Evolutionary conservation across 2,797 vertebrate genomes (phyloP).

Genomic region (Tragelaphus eurycerus): DNA sequence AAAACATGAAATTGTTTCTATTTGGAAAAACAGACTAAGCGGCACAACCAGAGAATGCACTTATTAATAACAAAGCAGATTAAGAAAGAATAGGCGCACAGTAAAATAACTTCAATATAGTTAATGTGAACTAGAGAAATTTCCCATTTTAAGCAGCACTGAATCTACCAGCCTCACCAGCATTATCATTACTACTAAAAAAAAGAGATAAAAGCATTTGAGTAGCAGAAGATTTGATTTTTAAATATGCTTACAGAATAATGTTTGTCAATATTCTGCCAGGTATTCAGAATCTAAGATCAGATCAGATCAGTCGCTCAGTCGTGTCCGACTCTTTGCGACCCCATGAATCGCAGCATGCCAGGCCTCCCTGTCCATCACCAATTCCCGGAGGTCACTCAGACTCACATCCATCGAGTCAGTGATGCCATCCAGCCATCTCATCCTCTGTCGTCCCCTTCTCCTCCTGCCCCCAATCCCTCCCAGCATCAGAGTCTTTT

Average conservation of each 20-base stretch:
- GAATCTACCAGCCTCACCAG: not conserved
- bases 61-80: not conserved
- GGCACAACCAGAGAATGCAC: not conserved
- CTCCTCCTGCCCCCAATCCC: too few species aligned
- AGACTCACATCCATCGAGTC: too few species aligned
- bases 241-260: not conserved
- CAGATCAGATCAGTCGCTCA: too few species aligned
- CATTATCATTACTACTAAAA: not conserved
- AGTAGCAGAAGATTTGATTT: not conserved
- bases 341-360: too few species aligned
- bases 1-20: slow-evolving; percentile 24
- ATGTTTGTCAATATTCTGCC: not conserved
- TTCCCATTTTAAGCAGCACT: not conserved
- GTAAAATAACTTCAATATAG: not conserved
- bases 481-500: too few species aligned
- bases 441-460: too few species aligned
- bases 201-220: not conserved
- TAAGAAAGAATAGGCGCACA: not conserved
- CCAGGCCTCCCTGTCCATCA: too few species aligned
- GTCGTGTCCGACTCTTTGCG: too few species aligned
- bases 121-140: not conserved
- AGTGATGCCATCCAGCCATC: too few species aligned
- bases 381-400: too few species aligned
- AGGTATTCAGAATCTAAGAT: not conserved
- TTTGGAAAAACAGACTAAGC: slow-evolving; percentile 35